Evolutionary conservation across 1,140 invertebrate species (phyloP).

Genomic region (Pseudomyrmex pallidus): DNA sequence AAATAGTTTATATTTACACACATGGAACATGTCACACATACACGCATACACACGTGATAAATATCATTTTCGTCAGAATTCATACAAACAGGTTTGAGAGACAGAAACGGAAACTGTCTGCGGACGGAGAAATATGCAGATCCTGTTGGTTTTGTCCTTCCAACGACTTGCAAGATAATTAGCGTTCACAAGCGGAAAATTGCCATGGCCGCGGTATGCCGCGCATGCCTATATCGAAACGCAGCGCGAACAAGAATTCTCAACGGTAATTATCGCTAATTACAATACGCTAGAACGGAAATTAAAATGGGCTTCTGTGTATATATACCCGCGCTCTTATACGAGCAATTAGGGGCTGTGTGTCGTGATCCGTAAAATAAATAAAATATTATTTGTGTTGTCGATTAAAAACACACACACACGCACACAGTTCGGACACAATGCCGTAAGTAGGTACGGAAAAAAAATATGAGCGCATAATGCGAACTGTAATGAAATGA

Average conservation of each 20-base stretch:
- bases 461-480: not conserved
- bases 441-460: not conserved
- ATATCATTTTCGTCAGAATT: not conserved
- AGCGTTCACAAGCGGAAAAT: slow-evolving; percentile 42
- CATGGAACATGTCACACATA: not conserved
- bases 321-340: not conserved
- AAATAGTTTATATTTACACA: not conserved
- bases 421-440: not conserved
- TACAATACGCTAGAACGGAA: slow-evolving; percentile 37
- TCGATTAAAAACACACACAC: not conserved
- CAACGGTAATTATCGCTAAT: slow-evolving; percentile 47
- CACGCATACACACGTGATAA: too few relatives aligned
- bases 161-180: slow-evolving; percentile 44
- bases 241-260: slow-evolving; percentile 35
- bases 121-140: slow-evolving; percentile 32
- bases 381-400: slow-evolving; percentile 17
- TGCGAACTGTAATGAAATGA: not conserved
- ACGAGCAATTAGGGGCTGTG: not conserved
- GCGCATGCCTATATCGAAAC: slow-evolving; percentile 43
- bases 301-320: slow-evolving; percentile 40
- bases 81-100: not conserved
- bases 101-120: not conserved
- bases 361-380: slow-evolving; percentile 20
- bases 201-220: slow-evolving; percentile 24
- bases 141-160: slow-evolving; percentile 51